phyloP scores from a whole-genome alignment of 2,888 invertebrate species.

The Mythimna impura region DNA sequence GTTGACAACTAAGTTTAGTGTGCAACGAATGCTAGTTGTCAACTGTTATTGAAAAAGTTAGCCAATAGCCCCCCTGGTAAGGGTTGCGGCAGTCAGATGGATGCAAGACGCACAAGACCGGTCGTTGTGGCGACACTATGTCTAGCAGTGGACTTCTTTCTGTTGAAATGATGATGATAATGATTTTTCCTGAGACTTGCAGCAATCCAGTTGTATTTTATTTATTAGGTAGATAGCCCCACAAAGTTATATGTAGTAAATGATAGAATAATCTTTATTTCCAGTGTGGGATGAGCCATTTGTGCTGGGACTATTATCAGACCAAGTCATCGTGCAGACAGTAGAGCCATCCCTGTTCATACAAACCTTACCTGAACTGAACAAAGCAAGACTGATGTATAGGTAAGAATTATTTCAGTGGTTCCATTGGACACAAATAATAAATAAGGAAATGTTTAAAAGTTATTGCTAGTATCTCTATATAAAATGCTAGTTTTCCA shows the following conservation, averaged over 20 bases:
- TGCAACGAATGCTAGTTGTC: no score
- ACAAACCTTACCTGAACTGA: slow-evolving; percentile 94
- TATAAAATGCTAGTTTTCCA: no score
- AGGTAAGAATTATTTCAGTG: slow-evolving; percentile 70
- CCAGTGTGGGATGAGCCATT: slow-evolving; percentile 98
- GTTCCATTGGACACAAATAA: background rate
- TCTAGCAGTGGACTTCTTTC: no score
- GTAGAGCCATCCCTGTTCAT: slow-evolving; percentile 95
- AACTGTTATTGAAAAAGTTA: no score
- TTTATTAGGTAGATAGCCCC: background rate
- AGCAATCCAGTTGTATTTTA: slow-evolving; percentile 8
- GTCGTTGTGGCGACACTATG: no score
- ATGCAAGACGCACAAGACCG: no score
- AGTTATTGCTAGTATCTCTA: no score
- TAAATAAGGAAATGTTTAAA: background rate
- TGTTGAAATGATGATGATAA: no score
- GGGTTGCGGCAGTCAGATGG: no score
- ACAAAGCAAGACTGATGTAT: slow-evolving; percentile 94
- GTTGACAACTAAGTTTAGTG: no score
- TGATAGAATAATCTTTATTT: slow-evolving; percentile 62
- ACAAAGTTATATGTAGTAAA: background rate
- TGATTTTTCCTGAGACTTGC: no score
- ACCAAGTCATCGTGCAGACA: slow-evolving; percentile 96
- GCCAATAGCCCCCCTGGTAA: no score
- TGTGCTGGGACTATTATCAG: slow-evolving; percentile 95